phyloP scores from a whole-genome alignment of 2,113 vertebrate genomes.

The Pomatorhinus ruficollis region DNA sequence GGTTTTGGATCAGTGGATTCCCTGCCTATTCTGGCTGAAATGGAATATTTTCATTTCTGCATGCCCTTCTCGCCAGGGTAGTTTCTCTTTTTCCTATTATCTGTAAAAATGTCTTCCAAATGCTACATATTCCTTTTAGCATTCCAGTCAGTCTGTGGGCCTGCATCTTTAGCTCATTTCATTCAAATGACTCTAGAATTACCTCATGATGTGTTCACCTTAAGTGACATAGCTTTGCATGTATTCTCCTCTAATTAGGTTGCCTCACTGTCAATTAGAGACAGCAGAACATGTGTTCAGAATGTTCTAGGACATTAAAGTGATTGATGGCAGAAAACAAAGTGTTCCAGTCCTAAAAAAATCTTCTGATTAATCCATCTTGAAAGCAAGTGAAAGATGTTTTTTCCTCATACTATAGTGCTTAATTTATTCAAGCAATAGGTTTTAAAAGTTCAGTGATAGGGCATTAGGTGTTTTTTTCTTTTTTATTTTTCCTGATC shows the following conservation, averaged over 20 bases:
- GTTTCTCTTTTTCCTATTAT: neutral
- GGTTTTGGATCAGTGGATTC: neutral
- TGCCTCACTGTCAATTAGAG: neutral
- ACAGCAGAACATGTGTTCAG: neutral
- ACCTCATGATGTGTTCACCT: neutral
- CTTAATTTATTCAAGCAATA: neutral
- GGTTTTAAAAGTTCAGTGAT: neutral
- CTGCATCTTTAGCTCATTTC: neutral
- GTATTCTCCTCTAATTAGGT: neutral
- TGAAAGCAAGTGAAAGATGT: neutral
- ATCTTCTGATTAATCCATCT: neutral
- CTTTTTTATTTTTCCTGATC: neutral
- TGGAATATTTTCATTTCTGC: neutral
- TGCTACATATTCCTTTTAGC: neutral
- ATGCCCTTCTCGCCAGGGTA: fast-evolving
- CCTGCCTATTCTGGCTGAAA: neutral
- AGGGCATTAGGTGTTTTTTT: neutral
- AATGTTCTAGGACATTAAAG: conserved; percentile 4
- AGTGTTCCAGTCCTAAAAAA: neutral
- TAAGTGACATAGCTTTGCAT: neutral
- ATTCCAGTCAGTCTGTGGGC: neutral
- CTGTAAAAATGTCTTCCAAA: neutral
- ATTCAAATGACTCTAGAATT: neutral
- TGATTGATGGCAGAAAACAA: conserved; percentile 25
- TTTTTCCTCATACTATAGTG: neutral